Conservation (phyloP, 1,140 invertebrate species). For the Gryllus bimaculatus region DNA sequence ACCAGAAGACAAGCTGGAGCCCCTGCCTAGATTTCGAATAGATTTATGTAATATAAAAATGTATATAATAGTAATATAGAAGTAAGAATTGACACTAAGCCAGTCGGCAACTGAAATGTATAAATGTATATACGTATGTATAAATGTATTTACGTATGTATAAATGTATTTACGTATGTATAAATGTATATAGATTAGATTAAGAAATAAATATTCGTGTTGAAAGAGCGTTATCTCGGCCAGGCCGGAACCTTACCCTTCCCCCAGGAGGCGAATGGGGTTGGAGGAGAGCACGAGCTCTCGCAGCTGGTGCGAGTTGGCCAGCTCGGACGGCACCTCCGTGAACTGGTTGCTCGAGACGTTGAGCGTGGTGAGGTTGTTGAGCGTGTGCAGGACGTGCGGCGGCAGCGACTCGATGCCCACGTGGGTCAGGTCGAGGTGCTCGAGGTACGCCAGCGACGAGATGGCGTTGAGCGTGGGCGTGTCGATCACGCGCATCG, state of each 20-base stretch:
- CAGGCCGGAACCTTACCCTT: background rate
- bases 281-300: constrained; percentile 57
- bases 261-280: constrained; percentile 43
- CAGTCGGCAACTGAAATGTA: no score
- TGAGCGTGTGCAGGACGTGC: constrained; percentile 53
- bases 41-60: no score
- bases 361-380: constrained; percentile 50
- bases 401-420: constrained; percentile 47
- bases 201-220: no score
- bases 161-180: no score
- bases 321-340: constrained; percentile 47
- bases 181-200: no score
- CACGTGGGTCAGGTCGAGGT: constrained; percentile 57
- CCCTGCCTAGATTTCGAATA: no score
- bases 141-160: no score
- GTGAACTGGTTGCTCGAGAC: constrained; percentile 57
- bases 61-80: no score
- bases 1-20: no score
- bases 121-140: no score
- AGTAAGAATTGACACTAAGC: no score
- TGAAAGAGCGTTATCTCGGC: no score
- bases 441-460: constrained; percentile 52
- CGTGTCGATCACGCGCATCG: constrained; percentile 48
- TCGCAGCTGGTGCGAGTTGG: constrained; percentile 45
- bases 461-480: constrained; percentile 50